A percentile compares a stretch with the other conserved stretches of the same genome.
phyloP scores from a whole-genome alignment of 2,113 vertebrate species.

The Prionailurus viverrinus region DNA sequence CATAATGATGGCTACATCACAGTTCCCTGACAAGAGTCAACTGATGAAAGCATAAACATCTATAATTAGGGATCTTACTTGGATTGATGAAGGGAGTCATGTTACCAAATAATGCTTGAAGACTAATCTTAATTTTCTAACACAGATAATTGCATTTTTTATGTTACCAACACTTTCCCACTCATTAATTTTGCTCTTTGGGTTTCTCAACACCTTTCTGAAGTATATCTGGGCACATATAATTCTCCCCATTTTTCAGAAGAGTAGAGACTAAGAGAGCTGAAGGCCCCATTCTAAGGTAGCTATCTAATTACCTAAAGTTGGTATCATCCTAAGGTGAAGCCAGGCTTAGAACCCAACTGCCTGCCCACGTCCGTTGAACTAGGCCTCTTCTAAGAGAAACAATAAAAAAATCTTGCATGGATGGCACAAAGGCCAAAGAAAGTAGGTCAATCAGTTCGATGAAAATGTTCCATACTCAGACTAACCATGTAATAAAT shows the following conservation, averaged over 20 bases:
- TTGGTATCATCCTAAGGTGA: neutral
- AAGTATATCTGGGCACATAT: neutral
- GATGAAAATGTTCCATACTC: neutral
- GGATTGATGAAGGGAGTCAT: neutral
- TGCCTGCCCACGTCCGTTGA: neutral
- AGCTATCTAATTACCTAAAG: neutral
- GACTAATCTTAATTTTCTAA: neutral
- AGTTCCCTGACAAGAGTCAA: neutral
- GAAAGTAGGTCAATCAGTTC: neutral
- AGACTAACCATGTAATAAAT: neutral
- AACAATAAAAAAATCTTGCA: neutral
- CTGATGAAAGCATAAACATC: neutral
- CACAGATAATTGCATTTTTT: neutral
- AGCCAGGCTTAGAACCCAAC: neutral
- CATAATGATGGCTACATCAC: neutral
- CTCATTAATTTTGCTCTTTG: constrained; percentile 1
- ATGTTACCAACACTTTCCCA: neutral
- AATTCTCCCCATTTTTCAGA: neutral
- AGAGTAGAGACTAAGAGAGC: neutral
- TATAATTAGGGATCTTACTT: neutral
- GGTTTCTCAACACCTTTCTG: neutral
- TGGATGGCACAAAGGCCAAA: neutral
- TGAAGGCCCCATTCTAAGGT: neutral
- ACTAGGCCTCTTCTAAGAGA: neutral
- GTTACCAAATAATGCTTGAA: neutral